Conservation (phyloP, 2,888 invertebrate genomes). For the Physocephala rufipes region DNA sequence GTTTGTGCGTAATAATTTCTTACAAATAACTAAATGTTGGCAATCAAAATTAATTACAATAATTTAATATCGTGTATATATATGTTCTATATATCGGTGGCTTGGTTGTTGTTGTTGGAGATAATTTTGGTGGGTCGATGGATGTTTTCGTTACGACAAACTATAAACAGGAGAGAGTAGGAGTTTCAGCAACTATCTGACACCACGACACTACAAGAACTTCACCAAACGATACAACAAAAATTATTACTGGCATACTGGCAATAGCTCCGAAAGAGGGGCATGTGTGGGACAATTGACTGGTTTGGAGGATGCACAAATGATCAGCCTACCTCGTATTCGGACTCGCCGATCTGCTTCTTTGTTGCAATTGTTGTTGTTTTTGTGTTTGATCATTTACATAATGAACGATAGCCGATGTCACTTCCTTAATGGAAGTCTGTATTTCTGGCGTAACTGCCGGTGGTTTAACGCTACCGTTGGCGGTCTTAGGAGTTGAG, state of each 20-base stretch:
- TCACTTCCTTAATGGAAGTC: slow-evolving; percentile 90
- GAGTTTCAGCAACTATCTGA: too few relatives aligned
- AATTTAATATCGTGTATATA: slow-evolving; percentile 3
- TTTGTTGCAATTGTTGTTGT: slow-evolving; percentile 69
- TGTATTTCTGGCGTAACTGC: slow-evolving; percentile 74
- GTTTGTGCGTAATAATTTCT: slow-evolving; percentile 28
- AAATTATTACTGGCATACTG: slow-evolving; percentile 36
- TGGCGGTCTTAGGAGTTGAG: slow-evolving; percentile 50
- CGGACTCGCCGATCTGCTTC: slow-evolving; percentile 65
- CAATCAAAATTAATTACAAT: slow-evolving; percentile 30
- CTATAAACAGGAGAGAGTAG: too few relatives aligned
- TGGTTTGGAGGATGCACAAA: slow-evolving; percentile 4
- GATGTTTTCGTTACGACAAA: slow-evolving; percentile 14
- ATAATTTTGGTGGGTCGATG: slow-evolving; percentile 24
- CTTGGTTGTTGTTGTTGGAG: slow-evolving; percentile 19
- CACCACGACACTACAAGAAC: slow-evolving; percentile 36
- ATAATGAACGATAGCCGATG: slow-evolving; percentile 92
- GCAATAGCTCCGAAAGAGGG: slow-evolving; percentile 39
- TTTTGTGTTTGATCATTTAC: slow-evolving; percentile 78
- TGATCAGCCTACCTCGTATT: slow-evolving; percentile 62
- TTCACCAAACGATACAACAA: slow-evolving; percentile 29
- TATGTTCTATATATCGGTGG: slow-evolving; percentile 6
- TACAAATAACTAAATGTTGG: slow-evolving; percentile 43
- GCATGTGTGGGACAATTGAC: background rate
- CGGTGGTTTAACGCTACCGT: slow-evolving; percentile 45